Conservation (phyloP, 1,140 invertebrate species). For the Achroia grisella region DNA sequence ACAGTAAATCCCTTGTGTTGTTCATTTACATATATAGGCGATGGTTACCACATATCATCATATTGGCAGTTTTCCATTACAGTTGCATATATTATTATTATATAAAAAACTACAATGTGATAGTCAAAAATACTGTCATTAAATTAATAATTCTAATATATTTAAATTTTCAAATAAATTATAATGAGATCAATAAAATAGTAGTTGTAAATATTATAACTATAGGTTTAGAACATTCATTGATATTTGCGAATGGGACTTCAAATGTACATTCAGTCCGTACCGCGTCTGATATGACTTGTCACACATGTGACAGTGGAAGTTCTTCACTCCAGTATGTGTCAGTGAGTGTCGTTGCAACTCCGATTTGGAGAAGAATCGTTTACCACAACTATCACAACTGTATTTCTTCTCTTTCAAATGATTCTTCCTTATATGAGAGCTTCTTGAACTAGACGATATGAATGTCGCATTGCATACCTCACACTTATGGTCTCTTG, state of each 20-base stretch:
- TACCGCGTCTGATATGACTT: conserved; percentile 69
- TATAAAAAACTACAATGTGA: background rate
- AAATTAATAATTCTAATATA: no score
- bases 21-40: no score
- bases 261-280: conserved; percentile 65
- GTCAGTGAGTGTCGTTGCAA: conserved; percentile 59
- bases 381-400: conserved; percentile 61
- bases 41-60: no score
- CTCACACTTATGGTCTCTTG: conserved; percentile 61
- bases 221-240: conserved; percentile 12
- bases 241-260: conserved; percentile 40
- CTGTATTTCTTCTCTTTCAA: conserved; percentile 66
- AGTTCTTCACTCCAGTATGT: conserved; percentile 65
- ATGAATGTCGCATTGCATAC: conserved; percentile 65
- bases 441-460: conserved; percentile 57
- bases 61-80: no score
- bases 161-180: no score
- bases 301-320: conserved; percentile 63
- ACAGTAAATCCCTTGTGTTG: no score
- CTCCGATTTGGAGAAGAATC: conserved; percentile 63
- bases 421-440: conserved; percentile 65
- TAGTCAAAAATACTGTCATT: no score
- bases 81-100: no score
- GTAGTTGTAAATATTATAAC: background rate
- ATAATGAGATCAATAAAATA: background rate